A percentile compares a stretch with the other conserved stretches of the same genome.
Evolutionary conservation across 2,888 invertebrate genomes (phyloP).

Genomic region (Eilema sororculum): DNA sequence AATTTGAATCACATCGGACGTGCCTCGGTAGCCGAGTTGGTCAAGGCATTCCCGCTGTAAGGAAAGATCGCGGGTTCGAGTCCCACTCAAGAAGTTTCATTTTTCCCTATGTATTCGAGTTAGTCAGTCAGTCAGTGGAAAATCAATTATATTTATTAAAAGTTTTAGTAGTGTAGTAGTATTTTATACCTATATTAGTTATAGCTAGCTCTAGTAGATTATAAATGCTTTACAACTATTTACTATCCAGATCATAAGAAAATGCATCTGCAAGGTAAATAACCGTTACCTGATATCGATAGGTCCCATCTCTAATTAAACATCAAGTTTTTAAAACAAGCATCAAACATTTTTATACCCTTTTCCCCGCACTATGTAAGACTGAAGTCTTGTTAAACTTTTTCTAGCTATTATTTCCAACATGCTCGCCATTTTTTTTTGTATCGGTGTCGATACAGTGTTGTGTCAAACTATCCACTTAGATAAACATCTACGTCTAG

Average conservation of each 20-base stretch:
- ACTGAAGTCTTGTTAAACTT: conserved; percentile 29
- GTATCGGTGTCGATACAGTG: conserved; percentile 56
- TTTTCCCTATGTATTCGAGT: too few relatives aligned
- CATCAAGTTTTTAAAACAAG: conserved; percentile 21
- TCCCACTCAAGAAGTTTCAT: too few relatives aligned
- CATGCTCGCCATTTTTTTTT: conserved; percentile 45
- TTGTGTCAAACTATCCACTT: conserved; percentile 54
- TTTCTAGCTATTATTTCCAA: conserved; percentile 51
- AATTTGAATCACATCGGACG: too few relatives aligned
- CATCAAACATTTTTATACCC: conserved; percentile 25
- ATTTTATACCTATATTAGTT: too few relatives aligned
- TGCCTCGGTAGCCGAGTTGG: too few relatives aligned
- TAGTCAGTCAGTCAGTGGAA: too few relatives aligned
- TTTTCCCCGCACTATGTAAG: conserved; percentile 19
- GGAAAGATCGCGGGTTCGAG: too few relatives aligned
- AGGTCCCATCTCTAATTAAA: conserved; percentile 25
- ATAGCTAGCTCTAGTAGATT: too few relatives aligned
- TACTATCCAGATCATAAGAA: background rate
- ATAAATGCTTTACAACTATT: too few relatives aligned
- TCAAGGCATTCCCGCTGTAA: too few relatives aligned
- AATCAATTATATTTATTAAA: too few relatives aligned
- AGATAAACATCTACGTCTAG: conserved; percentile 69
- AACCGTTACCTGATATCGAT: conserved; percentile 15
- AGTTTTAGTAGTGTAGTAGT: too few relatives aligned
- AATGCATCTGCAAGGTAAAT: background rate